phyloP scores from a whole-genome alignment of 2,797 vertebrate species.

The Enteromius viviparus region DNA sequence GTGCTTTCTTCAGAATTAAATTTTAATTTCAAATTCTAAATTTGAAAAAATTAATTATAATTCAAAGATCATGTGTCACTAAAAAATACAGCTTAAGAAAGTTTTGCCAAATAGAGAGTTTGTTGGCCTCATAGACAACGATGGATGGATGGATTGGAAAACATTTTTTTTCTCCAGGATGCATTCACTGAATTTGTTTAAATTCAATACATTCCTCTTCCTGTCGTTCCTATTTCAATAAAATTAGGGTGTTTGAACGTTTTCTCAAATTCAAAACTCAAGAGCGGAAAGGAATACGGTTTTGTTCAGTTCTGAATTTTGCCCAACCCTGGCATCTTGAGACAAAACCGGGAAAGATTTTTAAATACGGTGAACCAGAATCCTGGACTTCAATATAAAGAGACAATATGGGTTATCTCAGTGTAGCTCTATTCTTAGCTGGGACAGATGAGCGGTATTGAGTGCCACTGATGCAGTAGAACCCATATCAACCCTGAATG shows the following conservation, averaged over 20 bases:
- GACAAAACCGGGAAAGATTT: not conserved
- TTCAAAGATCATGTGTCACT: not conserved
- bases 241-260: not conserved
- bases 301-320: slow-evolving; percentile 15
- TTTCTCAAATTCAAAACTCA: not conserved
- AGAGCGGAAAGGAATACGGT: not conserved
- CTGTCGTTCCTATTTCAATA: not conserved
- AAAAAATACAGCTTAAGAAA: not conserved
- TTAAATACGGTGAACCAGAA: not conserved
- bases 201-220: not conserved
- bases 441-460: slow-evolving; percentile 59
- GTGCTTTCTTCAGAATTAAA: slow-evolving; percentile 13
- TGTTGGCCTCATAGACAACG: not conserved
- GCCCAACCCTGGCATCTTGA: slow-evolving; percentile 3
- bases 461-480: slow-evolving; percentile 59
- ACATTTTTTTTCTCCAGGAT: not conserved
- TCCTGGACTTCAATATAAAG: slow-evolving; percentile 14
- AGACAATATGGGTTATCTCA: slow-evolving; percentile 52
- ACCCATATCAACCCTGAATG: slow-evolving; percentile 56
- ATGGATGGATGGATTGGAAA: not conserved
- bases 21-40: not conserved
- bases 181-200: not conserved
- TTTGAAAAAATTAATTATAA: not conserved
- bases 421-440: slow-evolving; percentile 60
- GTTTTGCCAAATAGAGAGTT: not conserved